These are phyloP conservation scores for Podargus strigoides DNA, from an alignment of 2,797 vertebrate species.

Conservation along the genomic window DNA sequence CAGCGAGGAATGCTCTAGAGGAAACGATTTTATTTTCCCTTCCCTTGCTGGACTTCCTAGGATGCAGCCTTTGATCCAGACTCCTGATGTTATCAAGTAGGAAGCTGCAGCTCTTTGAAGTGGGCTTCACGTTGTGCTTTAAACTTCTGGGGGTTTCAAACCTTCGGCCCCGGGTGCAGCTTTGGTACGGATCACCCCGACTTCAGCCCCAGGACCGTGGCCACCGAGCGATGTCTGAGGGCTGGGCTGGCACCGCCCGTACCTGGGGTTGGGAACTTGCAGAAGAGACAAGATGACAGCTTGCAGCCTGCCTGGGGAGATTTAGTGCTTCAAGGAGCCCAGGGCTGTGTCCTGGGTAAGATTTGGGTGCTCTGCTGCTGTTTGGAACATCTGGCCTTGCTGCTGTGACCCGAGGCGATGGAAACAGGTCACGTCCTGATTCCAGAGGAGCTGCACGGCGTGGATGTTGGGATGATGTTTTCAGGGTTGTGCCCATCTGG, in stretches of 20 bases:
- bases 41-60: background rate
- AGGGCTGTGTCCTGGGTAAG: background rate
- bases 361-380: background rate
- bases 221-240: background rate
- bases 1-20: background rate
- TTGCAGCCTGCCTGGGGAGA: background rate
- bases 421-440: background rate
- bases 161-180: background rate
- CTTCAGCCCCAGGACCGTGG: background rate
- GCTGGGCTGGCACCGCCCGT: background rate
- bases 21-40: conserved; percentile 3
- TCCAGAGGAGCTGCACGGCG: background rate
- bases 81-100: background rate
- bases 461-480: background rate
- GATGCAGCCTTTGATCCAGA: background rate
- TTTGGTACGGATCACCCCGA: accelerated
- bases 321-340: background rate
- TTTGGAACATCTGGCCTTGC: background rate
- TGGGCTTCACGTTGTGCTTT: background rate
- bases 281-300: background rate
- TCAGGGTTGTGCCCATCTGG: background rate
- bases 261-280: accelerated
- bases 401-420: background rate
- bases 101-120: conserved; percentile 25
- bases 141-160: background rate